phyloP scores from a whole-genome alignment of 1,140 invertebrate species.

The Apis mellifera region Amel_HAv3.1 CM009935.2:7234501-7235000 shows the following conservation, averaged over 20 bases:
- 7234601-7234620: neutral
- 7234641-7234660: neutral
- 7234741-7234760: neutral
- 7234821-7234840: slow-evolving; percentile 20
- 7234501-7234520: too few relatives aligned
- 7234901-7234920: slow-evolving; percentile 58
- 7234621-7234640: neutral
- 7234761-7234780: too few relatives aligned
- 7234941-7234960: slow-evolving; percentile 46
- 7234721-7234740: neutral
- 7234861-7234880: slow-evolving; percentile 55
- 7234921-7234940: slow-evolving; percentile 29
- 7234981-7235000: slow-evolving; percentile 42
- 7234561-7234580: neutral
- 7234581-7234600: neutral
- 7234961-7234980: neutral
- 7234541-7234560: too few relatives aligned
- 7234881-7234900: slow-evolving; percentile 53
- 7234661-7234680: too few relatives aligned
- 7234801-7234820: neutral
- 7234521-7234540: neutral
- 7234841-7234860: slow-evolving; percentile 50
- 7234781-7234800: slow-evolving; percentile 33
- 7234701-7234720: neutral
- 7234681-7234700: slow-evolving; percentile 13